These are phyloP conservation scores for Cepphus grylle DNA, from an alignment of 2,113 vertebrate genomes.

Conservation along the genomic window DNA sequence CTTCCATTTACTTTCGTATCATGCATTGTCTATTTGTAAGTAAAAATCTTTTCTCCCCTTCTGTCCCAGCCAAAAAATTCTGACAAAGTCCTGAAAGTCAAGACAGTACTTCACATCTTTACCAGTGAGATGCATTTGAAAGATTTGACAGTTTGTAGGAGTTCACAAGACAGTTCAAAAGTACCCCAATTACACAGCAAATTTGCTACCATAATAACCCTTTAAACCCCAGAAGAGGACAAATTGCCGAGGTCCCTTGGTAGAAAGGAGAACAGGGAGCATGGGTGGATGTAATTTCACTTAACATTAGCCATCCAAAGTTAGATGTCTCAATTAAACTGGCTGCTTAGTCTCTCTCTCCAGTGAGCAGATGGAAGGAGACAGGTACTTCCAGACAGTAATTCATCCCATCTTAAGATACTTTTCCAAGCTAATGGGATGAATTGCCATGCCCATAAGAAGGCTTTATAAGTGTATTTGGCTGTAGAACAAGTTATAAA, in stretches of 20 bases:
- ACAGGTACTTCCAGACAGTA: not conserved
- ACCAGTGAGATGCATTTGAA: not conserved
- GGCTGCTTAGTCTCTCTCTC: not conserved
- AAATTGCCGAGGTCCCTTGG: not conserved
- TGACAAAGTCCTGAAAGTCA: not conserved
- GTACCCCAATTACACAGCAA: not conserved
- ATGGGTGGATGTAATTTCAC: slow-evolving; percentile 1
- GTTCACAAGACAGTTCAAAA: not conserved
- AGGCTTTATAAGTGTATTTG: not conserved
- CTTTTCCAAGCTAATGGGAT: not conserved
- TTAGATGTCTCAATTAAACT: not conserved
- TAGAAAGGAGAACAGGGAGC: not conserved
- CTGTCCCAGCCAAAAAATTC: not conserved
- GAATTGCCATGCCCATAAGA: not conserved
- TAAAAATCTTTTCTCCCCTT: not conserved
- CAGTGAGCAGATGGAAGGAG: not conserved
- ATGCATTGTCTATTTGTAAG: not conserved
- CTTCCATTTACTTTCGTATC: not conserved
- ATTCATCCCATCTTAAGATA: not conserved
- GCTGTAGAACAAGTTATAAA: not conserved
- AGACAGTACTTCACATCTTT: not conserved
- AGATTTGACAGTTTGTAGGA: not conserved
- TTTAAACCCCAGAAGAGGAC: not conserved
- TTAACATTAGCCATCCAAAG: not conserved
- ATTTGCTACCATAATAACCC: not conserved